Evolutionary conservation across 2,797 vertebrate species (phyloP), one percentile per base, ranked within the genome.

Genomic region (Centroberyx gerrardi): DNA sequence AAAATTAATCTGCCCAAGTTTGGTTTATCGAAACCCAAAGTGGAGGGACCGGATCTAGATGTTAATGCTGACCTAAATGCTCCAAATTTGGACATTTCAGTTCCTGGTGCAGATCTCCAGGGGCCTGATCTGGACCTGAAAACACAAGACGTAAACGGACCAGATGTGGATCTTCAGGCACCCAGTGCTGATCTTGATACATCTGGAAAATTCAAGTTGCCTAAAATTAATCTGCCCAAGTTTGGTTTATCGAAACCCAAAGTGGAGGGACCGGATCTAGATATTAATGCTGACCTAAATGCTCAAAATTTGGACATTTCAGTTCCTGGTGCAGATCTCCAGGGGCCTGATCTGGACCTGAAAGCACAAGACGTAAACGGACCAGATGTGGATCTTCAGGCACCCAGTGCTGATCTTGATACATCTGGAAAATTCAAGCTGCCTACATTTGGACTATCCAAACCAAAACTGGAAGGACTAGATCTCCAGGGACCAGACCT

Each of bases 401-500:
- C 22, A 27, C 69, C 72, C 44, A 52, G 82, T 53, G 31, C 62
- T 49, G 66, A 72, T 62, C 46, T 48, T 17, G 14, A 44, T 44
- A 44, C 46, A 36, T 67, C 36, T 12, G n/a, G 51, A 7, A 42
- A 44, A 48, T 18, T 46, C 6, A 68, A 58, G 40, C 38, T 58
- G 27, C 53, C 62, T 29, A 29, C 55, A 40, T 42, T 61, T 27
- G 46, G 33, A 27, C 33, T 52, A 4, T 52, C 58, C 22, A 51
- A 59, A 40, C 56, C 68, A 10, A 42, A 40, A 18, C 14, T 38
- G 6, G 33, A 70, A 7, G 46, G 44, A 8, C 46, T 18, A 22
- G 40, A 31, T 17, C 38, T 46, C 22, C 22, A 22, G 22, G 54
- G 54, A 27, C 59, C 86, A 63, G 68, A 85, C 62, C 55, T 92